Percentiles rank a stretch among this genome's conserved stretches.
These are phyloP conservation scores for Timandra comae DNA, from an alignment of 2,888 invertebrate species.

Conservation along the genomic window DNA sequence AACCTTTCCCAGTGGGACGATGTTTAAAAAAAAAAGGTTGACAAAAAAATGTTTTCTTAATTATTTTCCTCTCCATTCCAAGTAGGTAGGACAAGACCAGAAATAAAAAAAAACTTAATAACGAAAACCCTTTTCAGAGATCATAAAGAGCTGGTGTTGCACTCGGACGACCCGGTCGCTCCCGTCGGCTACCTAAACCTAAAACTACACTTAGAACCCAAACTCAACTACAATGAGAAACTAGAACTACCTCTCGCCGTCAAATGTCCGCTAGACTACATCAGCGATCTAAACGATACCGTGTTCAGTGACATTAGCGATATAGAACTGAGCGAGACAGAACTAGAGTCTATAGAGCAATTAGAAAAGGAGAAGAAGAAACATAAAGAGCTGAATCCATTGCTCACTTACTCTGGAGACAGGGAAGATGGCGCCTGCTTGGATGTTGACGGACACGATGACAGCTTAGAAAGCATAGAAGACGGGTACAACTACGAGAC, in stretches of 20 bases:
- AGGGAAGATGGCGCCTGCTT: slow-evolving; percentile 37
- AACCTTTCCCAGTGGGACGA: too few relatives aligned
- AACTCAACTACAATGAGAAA: slow-evolving; percentile 63
- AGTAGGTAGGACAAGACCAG: too few relatives aligned
- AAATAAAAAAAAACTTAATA: too few relatives aligned
- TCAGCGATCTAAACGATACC: slow-evolving; percentile 78
- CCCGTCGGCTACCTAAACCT: slow-evolving; percentile 96
- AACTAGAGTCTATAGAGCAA: slow-evolving; percentile 77
- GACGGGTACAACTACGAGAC: slow-evolving; percentile 62
- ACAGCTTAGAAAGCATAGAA: slow-evolving; percentile 44
- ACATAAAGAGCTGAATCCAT: slow-evolving; percentile 59
- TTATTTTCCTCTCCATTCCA: too few relatives aligned
- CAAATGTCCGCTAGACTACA: slow-evolving; percentile 77
- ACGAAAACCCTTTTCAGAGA: too few relatives aligned
- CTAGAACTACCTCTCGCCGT: slow-evolving; percentile 59
- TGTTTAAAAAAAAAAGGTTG: too few relatives aligned
- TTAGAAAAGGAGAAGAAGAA: slow-evolving; percentile 65
- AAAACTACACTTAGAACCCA: slow-evolving; percentile 86
- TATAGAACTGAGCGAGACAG: slow-evolving; percentile 79
- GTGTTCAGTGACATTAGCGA: slow-evolving; percentile 81
- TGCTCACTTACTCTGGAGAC: slow-evolving; percentile 54
- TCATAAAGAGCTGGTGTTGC: slow-evolving; percentile 90
- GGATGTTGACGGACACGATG: slow-evolving; percentile 37
- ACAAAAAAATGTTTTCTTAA: too few relatives aligned
- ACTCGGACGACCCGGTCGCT: slow-evolving; percentile 94